Evolutionary conservation across 2,888 invertebrate genomes (phyloP), one percentile per base, ranked within the genome.

Genomic region (Acanthosepion pharaonis): DNA sequence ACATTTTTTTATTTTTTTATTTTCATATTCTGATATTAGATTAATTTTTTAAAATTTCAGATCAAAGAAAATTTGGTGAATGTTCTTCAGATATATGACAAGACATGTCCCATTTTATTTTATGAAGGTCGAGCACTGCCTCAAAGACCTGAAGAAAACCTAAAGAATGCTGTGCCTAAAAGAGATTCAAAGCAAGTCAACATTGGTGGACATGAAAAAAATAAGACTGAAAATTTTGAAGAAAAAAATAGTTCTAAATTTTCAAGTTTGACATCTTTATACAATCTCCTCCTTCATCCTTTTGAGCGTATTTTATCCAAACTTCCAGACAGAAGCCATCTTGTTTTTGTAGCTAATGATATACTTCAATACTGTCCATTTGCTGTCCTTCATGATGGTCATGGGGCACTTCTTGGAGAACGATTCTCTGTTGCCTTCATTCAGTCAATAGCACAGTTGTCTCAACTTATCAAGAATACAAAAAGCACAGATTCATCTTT

Each of bases 311-410:
- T 97, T 94, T 95, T 97, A 78, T 95, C 95, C 28, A 96, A 96
- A 95, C 95, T 97, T 8, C 96, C 96, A 11, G 95, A 95, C 15
- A 95, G 96, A 15, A 96, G 96, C 94, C 96, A 96, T 49, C 94
- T 97, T n/a, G 95, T 97, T 18, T 96, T 97, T 20, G 95, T 97
- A 28, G 97, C 97, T n/a, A 97, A 97, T 95, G 96, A 96, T 93
- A 95, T 95, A n/a, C 95, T 97, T 49, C 95, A 95, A 94, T 95
- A 96, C n/a, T 96, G 96, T 94, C 97, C 97, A 2, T 97, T 97
- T 94, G 95, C 95, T 33, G 94, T 96, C 28, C 95, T 97, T 5
- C 96, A 96, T 93, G 96, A 97, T 95, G 96, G 96, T 96, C 96
- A 95, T 18, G 95, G 95, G 4, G 94, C 42, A 51, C 23, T 5